Percentiles rank a stretch among this genome's conserved stretches.
These are phyloP conservation scores for Luscinia megarhynchos DNA, from an alignment of 2,797 vertebrate genomes.

Conservation along the genomic window DNA sequence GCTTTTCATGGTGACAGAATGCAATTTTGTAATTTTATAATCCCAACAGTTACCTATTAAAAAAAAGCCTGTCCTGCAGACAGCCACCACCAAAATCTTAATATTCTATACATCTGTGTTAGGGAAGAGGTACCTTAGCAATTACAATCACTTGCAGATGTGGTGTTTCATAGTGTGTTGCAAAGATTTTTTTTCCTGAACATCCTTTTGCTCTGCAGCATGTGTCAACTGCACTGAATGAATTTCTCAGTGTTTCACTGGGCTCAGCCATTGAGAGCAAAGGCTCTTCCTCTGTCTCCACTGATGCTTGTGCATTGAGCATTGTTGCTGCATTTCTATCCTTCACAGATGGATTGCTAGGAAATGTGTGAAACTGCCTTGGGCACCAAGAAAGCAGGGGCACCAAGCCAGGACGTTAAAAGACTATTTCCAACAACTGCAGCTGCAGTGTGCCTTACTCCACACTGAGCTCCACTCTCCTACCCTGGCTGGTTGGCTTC, in stretches of 20 bases:
- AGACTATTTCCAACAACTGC: slow-evolving; percentile 67
- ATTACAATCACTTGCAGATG: not conserved
- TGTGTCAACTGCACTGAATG: not conserved
- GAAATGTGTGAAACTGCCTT: slow-evolving; percentile 72
- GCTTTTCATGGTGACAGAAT: not conserved
- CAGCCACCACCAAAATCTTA: not conserved
- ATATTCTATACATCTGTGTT: not conserved
- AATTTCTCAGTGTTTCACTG: not conserved
- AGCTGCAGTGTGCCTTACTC: slow-evolving; percentile 60
- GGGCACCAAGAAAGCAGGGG: slow-evolving; percentile 67
- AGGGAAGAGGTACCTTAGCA: not conserved
- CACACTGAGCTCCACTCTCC: not conserved
- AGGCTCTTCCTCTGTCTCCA: slow-evolving; percentile 42
- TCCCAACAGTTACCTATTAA: not conserved
- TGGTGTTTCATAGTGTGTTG: not conserved
- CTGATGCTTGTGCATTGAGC: slow-evolving; percentile 63
- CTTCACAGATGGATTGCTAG: slow-evolving; percentile 73
- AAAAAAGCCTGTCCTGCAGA: not conserved
- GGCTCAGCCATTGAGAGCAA: slow-evolving; percentile 20
- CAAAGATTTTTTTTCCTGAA: not conserved
- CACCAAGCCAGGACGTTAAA: slow-evolving; percentile 60
- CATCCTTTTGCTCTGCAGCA: slow-evolving; percentile 25
- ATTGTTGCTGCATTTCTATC: slow-evolving; percentile 68
- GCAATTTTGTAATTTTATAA: not conserved
- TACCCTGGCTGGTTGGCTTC: slow-evolving; percentile 22